These are phyloP conservation scores for Lithophane ornitopus DNA, from an alignment of 2,888 invertebrate species.

Conservation along the genomic window DNA sequence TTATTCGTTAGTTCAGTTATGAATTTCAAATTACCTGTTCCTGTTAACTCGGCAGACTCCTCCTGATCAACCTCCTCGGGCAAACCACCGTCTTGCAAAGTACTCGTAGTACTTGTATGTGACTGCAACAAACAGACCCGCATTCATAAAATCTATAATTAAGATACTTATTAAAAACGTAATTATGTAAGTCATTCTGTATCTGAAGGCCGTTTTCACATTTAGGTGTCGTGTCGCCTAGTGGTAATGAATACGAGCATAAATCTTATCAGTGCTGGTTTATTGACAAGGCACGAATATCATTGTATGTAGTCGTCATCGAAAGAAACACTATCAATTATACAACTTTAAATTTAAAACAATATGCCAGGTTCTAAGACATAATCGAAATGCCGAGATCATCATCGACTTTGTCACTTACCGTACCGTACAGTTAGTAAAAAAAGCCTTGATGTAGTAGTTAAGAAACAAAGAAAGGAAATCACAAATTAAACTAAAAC, in stretches of 20 bases:
- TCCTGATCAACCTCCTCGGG: slow-evolving; percentile 86
- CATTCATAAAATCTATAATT: not conserved
- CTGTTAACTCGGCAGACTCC: slow-evolving; percentile 92
- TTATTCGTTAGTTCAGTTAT: not conserved
- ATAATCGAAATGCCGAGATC: not conserved
- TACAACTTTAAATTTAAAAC: too few relatives aligned
- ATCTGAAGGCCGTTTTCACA: not conserved
- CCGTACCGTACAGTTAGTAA: not conserved
- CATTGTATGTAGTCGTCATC: not conserved
- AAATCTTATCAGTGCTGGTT: not conserved
- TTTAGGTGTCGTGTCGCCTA: not conserved
- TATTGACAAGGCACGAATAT: not conserved
- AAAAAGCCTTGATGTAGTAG: not conserved
- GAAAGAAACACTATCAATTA: not conserved
- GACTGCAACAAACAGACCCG: slow-evolving; percentile 76
- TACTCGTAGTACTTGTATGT: slow-evolving; percentile 78
- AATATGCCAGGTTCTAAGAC: not conserved
- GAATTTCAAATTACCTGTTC: slow-evolving; percentile 86
- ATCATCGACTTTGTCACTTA: not conserved
- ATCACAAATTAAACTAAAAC: too few relatives aligned
- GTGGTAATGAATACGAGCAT: not conserved
- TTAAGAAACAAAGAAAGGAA: too few relatives aligned
- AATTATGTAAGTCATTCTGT: not conserved
- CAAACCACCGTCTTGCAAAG: slow-evolving; percentile 71
- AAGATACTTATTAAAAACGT: not conserved